A percentile compares a stretch with the other conserved stretches of the same genome.
These are phyloP conservation scores for Tridacna gigas DNA, from an alignment of 2,888 invertebrate species.

Conservation along the genomic window DNA sequence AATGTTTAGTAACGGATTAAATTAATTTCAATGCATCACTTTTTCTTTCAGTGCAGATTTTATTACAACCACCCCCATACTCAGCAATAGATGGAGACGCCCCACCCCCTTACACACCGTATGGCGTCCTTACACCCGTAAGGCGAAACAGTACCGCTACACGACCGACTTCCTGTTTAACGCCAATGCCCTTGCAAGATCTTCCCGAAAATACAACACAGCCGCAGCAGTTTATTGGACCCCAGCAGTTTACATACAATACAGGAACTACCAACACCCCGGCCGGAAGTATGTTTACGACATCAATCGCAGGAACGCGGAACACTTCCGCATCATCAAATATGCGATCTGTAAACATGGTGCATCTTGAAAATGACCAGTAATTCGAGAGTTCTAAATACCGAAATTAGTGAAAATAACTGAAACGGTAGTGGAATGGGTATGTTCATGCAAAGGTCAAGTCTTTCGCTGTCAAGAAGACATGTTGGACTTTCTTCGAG, in stretches of 20 bases:
- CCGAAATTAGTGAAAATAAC: too few relatives aligned
- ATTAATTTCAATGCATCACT: too few relatives aligned
- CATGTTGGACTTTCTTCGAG: too few relatives aligned
- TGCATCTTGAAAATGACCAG: slow-evolving; percentile 19
- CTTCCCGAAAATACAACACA: slow-evolving; percentile 4
- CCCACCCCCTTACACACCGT: slow-evolving; percentile 26
- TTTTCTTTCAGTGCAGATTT: slow-evolving; percentile 6
- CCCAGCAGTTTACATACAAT: background rate
- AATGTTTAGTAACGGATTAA: too few relatives aligned
- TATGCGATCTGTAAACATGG: slow-evolving; percentile 33
- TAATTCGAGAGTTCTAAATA: too few relatives aligned
- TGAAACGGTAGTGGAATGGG: too few relatives aligned
- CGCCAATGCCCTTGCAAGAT: slow-evolving; percentile 9
- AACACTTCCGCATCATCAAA: slow-evolving; percentile 36
- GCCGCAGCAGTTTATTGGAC: background rate
- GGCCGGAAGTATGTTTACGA: slow-evolving; percentile 42
- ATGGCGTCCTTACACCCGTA: slow-evolving; percentile 2
- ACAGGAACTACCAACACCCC: slow-evolving; percentile 35
- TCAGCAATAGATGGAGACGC: slow-evolving; percentile 20
- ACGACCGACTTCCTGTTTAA: background rate
- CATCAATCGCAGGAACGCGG: slow-evolving; percentile 35
- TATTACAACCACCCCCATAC: slow-evolving; percentile 28
- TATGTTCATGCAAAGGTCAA: too few relatives aligned
- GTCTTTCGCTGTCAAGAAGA: too few relatives aligned
- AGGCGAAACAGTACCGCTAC: slow-evolving; percentile 2